A percentile compares a stretch with the other conserved stretches of the same genome.
Conservation (phyloP, 2,797 vertebrate species). For the Nyctalus aviator region DNA sequence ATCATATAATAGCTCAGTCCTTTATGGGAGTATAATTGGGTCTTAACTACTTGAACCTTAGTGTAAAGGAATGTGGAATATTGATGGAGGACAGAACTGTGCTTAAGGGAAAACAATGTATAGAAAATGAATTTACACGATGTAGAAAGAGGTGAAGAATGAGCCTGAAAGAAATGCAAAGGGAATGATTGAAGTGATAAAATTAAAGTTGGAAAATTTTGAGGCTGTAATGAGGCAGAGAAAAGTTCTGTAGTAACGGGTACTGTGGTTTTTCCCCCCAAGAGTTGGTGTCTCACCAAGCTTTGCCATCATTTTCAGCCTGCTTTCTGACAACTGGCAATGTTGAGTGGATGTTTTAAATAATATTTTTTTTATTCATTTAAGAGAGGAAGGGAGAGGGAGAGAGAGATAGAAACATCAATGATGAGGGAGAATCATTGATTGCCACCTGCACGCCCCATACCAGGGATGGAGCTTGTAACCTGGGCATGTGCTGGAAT, state of each 20-base stretch:
- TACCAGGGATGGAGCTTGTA: no score
- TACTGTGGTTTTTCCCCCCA: conserved; percentile 36
- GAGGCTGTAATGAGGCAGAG: background rate
- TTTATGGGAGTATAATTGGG: conserved; percentile 59
- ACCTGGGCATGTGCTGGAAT: no score
- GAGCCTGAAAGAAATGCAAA: conserved; percentile 40
- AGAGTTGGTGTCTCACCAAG: background rate
- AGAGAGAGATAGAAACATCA: no score
- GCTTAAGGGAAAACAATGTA: conserved; percentile 8
- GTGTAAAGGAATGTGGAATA: conserved; percentile 45
- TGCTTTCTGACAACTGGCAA: background rate
- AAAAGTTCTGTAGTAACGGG: background rate
- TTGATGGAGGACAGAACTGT: conserved; percentile 19
- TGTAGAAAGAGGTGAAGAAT: conserved; percentile 48
- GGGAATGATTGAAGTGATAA: conserved; percentile 28
- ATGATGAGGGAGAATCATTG: no score
- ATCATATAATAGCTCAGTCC: conserved; percentile 35
- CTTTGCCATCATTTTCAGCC: background rate
- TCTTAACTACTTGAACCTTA: conserved; percentile 60
- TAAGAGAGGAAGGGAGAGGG: no score
- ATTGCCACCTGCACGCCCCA: no score
- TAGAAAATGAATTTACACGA: conserved; percentile 13
- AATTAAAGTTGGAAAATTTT: conserved; percentile 6
- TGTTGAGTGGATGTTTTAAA: background rate
- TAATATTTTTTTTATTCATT: no score